phyloP scores from a whole-genome alignment of 2,113 vertebrate species.

The Uropsilus gracilis region DNA sequence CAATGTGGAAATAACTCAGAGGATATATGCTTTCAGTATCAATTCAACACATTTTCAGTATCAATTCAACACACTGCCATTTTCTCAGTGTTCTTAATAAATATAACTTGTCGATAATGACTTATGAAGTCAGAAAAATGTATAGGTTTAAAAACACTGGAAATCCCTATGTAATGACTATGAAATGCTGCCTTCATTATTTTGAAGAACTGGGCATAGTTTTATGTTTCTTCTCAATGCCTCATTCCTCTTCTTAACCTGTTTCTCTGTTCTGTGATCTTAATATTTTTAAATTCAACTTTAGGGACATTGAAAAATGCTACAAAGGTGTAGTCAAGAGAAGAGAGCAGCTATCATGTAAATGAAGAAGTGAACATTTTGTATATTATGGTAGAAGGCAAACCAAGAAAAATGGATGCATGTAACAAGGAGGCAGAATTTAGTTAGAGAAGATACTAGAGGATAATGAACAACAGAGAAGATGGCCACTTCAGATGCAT shows the following conservation, averaged over 20 bases:
- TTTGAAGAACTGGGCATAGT: background rate
- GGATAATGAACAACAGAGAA: background rate
- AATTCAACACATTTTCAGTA: background rate
- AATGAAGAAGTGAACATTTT: background rate
- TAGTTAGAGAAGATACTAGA: background rate
- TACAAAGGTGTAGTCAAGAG: background rate
- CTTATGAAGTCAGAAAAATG: slow-evolving; percentile 39
- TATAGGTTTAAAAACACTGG: slow-evolving; percentile 19
- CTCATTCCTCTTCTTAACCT: background rate
- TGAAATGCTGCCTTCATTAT: background rate
- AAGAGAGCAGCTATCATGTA: background rate
- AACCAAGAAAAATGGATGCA: background rate
- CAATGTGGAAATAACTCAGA: slow-evolving; percentile 26
- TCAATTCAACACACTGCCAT: slow-evolving; percentile 34
- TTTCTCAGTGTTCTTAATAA: slow-evolving; percentile 22
- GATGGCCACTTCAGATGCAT: background rate
- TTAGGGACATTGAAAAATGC: slow-evolving; percentile 46
- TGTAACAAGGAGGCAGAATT: background rate
- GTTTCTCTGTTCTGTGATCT: background rate
- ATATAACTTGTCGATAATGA: slow-evolving; percentile 31
- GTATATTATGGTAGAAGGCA: background rate
- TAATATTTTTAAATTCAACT: slow-evolving; percentile 33
- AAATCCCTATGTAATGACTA: background rate
- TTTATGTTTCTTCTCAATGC: background rate
- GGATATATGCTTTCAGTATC: slow-evolving; percentile 24